A percentile compares a stretch with the other conserved stretches of the same genome.
phyloP scores from a whole-genome alignment of 2,113 vertebrate genomes.

The Percopsis transmontana region DNA sequence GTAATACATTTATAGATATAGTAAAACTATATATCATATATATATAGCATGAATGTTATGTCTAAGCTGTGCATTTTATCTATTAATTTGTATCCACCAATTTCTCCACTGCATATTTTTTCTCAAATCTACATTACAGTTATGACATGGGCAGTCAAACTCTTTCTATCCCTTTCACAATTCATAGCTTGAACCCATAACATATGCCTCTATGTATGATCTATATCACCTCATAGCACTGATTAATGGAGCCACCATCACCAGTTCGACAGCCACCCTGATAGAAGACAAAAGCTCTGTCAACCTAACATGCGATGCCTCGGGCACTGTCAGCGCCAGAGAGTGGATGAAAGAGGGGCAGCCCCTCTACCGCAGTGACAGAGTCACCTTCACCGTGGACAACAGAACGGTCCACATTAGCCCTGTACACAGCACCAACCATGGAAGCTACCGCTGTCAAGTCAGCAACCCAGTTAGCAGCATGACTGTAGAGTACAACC shows the following conservation, averaged over 20 bases:
- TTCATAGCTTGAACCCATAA: not conserved
- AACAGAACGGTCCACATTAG: slow-evolving; percentile 52
- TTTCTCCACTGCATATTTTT: no score
- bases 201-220: not conserved
- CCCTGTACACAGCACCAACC: slow-evolving; percentile 45
- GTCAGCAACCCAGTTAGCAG: slow-evolving; percentile 65
- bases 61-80: no score
- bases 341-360: slow-evolving; percentile 59
- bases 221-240: slow-evolving; percentile 23
- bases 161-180: not conserved
- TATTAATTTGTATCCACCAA: no score
- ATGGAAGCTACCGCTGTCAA: slow-evolving; percentile 60
- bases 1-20: no score
- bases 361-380: slow-evolving; percentile 26
- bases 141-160: not conserved
- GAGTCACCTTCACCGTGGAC: slow-evolving; percentile 49
- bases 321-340: slow-evolving; percentile 45
- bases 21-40: no score
- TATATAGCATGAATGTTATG: no score
- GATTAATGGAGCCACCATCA: slow-evolving; percentile 49
- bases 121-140: no score
- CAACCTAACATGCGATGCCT: slow-evolving; percentile 64
- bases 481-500: slow-evolving; percentile 14
- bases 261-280: slow-evolving; percentile 36
- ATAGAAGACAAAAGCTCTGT: slow-evolving; percentile 56